phyloP scores from a whole-genome alignment of 2,113 vertebrate species.

The Oreamnos americanus region DNA sequence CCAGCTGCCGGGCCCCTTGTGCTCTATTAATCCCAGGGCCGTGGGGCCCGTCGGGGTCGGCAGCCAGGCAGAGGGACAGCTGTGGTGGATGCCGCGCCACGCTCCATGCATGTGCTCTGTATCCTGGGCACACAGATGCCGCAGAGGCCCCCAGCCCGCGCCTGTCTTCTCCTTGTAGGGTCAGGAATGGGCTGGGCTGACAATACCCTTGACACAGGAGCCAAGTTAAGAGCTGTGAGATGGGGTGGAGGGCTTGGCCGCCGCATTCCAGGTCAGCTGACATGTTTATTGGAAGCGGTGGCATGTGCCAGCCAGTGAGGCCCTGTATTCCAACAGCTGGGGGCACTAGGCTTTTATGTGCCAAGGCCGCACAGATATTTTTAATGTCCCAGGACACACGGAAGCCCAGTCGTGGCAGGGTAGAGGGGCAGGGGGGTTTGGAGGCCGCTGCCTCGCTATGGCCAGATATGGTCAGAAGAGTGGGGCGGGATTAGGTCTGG shows the following conservation, averaged over 20 bases:
- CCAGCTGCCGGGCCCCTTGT: constrained; percentile 44
- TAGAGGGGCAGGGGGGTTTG: constrained; percentile 1
- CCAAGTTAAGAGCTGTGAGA: background rate
- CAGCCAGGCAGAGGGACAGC: constrained; percentile 40
- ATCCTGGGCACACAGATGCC: background rate
- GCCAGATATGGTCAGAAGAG: background rate
- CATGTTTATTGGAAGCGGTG: background rate
- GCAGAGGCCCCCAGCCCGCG: background rate
- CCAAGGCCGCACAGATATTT: constrained; percentile 3
- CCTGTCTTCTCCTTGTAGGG: constrained; percentile 58
- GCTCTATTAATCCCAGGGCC: constrained; percentile 56
- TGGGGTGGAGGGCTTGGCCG: background rate
- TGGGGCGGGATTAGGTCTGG: background rate
- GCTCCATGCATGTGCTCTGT: constrained; percentile 4
- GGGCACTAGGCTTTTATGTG: background rate
- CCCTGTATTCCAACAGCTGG: background rate
- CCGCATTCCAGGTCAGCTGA: background rate
- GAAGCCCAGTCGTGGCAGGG: background rate
- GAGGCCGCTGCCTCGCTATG: background rate
- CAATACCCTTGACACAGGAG: background rate
- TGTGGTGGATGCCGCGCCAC: constrained; percentile 24
- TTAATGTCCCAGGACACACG: constrained; percentile 54
- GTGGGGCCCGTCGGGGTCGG: background rate
- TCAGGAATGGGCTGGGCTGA: background rate
- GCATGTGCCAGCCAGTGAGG: background rate